Percentiles rank a stretch among this genome's conserved stretches.
phyloP scores from a whole-genome alignment of 2,888 invertebrate genomes.

The Calameuta filiformis region DNA sequence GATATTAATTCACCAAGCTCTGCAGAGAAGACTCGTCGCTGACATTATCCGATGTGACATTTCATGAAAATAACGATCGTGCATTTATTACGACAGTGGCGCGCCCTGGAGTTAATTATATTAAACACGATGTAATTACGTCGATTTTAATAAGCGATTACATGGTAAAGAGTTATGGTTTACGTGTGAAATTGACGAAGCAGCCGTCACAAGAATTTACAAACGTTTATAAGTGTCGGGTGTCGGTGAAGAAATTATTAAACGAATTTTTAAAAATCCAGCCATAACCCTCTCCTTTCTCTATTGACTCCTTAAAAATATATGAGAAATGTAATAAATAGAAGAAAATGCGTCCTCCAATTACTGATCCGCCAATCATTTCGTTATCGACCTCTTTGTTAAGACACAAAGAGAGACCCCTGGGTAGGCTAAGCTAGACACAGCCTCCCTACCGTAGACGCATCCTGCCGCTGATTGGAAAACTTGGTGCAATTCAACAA shows the following conservation, averaged over 20 bases:
- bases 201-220: too few relatives aligned
- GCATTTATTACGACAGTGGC: conserved; percentile 38
- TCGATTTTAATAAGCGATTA: conserved; percentile 41
- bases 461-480: conserved; percentile 53
- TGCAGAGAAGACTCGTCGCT: conserved; percentile 23
- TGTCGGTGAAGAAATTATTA: too few relatives aligned
- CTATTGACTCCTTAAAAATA: too few relatives aligned
- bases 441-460: conserved; percentile 38
- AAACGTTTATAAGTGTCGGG: too few relatives aligned
- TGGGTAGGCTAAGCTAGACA: conserved; percentile 15
- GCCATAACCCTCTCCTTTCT: too few relatives aligned
- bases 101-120: conserved; percentile 47
- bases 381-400: conserved; percentile 54
- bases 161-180: too few relatives aligned
- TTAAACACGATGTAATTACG: conserved; percentile 58
- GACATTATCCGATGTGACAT: conserved; percentile 56
- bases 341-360: conserved; percentile 45
- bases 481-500: not conserved
- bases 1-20: too few relatives aligned
- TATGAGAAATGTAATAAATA: too few relatives aligned
- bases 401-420: conserved; percentile 1
- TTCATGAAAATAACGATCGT: conserved; percentile 54
- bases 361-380: conserved; percentile 57
- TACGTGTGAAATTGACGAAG: too few relatives aligned
- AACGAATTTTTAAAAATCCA: too few relatives aligned